Base-by-base conservation (phyloP, 2,888 invertebrate genomes). In the Acleris literana region DNA sequence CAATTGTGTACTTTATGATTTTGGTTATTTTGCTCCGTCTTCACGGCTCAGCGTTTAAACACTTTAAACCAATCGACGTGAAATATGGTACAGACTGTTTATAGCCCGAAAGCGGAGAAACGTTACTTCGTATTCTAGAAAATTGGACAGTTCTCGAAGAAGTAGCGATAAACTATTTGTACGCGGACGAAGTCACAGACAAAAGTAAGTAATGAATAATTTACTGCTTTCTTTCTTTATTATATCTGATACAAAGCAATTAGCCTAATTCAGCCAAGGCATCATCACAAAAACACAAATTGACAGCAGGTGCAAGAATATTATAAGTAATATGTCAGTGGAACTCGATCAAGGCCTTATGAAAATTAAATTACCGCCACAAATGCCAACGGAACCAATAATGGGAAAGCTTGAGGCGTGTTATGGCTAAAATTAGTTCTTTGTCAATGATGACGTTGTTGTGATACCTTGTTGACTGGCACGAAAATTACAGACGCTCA, bases 321-420 rank as follows among this genome's bases (percentile, higher is more conserved):
- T 66, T 64, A 18, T 17, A 6, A 39, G 39, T 39, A 39, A 39
- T 39, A 70, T 70, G 74, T 67, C 68, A 66, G 74, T 75, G 74
- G 72, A 70, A 82, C 69, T 79, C 71, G 75, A 75, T 68, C 82
- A 82, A 83, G 80, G 82, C 71, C 74, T 73, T 64, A 65, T 70
- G 68, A 74, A 74, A 69, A 74, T 70, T 76, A 70, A 74, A 73
- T 74, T 75, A 76, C 70, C 55, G 68, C 64, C 72, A 72, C 69
- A 79, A 84, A 84, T 82, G 76, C 69, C 79, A 84, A 63, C 69
- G 69, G 76, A 69, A 78, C 79, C 77, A 78, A 76, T 78, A 73
- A 77, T 68, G 70, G 55, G 68, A 64, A 72, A 76, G 72, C 72
- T 66, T 74, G 73, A 67, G 68, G 69, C 59, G 33, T 49, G 33